phyloP scores from a whole-genome alignment of 2,888 invertebrate genomes.

The Protula sp. region DNA sequence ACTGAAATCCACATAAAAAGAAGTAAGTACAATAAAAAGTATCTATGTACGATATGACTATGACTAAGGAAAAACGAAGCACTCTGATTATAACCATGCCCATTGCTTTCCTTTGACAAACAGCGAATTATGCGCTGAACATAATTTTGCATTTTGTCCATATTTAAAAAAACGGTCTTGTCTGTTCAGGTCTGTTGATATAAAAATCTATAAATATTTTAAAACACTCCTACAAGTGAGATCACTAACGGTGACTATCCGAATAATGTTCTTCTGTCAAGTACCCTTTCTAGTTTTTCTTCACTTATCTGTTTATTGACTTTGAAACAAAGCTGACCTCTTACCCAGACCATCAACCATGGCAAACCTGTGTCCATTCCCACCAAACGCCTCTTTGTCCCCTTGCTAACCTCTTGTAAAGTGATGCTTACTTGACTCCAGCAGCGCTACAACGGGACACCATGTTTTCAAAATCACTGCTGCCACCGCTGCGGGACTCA shows the following conservation, averaged over 20 bases:
- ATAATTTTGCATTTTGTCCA: neutral
- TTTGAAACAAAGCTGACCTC: too few species aligned
- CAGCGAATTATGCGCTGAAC: too few species aligned
- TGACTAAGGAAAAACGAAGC: too few species aligned
- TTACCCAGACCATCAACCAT: neutral
- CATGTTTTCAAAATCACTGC: constrained; percentile 36
- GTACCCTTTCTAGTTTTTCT: too few species aligned
- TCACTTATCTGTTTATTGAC: too few species aligned
- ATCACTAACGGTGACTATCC: too few species aligned
- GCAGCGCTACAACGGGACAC: constrained; percentile 33
- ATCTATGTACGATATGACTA: too few species aligned
- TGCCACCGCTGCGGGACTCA: constrained; percentile 36
- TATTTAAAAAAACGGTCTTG: neutral
- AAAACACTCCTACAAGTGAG: neutral
- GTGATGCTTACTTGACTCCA: constrained; percentile 35
- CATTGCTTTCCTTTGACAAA: too few species aligned
- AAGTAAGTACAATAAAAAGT: too few species aligned
- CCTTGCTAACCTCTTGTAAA: neutral
- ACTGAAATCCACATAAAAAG: constrained; percentile 51
- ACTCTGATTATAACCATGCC: too few species aligned
- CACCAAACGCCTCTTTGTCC: neutral
- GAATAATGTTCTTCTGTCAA: too few species aligned
- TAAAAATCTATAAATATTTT: neutral
- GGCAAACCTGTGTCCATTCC: neutral
- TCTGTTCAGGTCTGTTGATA: neutral